A percentile compares a stretch with the other conserved stretches of the same genome.
Evolutionary conservation across 2,888 invertebrate genomes (phyloP).

Genomic region (Sipha maydis): DNA sequence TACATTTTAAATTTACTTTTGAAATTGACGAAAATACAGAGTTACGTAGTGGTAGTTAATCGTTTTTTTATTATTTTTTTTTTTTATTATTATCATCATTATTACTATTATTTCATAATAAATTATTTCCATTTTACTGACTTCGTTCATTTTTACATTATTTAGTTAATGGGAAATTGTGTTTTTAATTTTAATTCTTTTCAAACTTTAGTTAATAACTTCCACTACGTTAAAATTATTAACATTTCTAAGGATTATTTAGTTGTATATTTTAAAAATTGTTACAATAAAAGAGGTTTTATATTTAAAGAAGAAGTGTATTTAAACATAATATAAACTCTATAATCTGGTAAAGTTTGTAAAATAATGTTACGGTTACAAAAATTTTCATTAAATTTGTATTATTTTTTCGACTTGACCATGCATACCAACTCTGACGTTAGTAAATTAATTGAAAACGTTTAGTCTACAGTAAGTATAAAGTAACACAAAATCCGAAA

Average conservation of each 20-base stretch:
- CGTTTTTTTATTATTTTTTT: not conserved
- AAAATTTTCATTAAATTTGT: slow-evolving; percentile 27
- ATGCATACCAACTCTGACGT: no score
- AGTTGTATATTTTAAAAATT: not conserved
- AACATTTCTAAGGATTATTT: not conserved
- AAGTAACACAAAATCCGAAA: no score
- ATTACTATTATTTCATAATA: not conserved
- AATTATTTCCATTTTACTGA: not conserved
- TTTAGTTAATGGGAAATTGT: slow-evolving; percentile 21
- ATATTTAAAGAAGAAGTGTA: not conserved
- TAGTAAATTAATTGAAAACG: not conserved
- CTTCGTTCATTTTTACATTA: slow-evolving; percentile 6
- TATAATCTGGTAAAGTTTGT: no score
- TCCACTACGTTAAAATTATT: not conserved
- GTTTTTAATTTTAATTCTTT: slow-evolving; percentile 38
- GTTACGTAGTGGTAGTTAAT: not conserved
- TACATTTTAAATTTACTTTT: no score
- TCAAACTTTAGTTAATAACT: slow-evolving; percentile 26
- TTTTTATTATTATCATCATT: no score
- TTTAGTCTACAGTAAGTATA: no score
- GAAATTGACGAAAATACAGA: no score
- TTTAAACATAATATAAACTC: slow-evolving; percentile 4
- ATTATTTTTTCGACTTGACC: no score
- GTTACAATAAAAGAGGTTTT: not conserved
- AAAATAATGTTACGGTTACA: no score